Base-by-base conservation (phyloP, 1,140 invertebrate species). In the Ceratosolen fusciceps region DNA sequence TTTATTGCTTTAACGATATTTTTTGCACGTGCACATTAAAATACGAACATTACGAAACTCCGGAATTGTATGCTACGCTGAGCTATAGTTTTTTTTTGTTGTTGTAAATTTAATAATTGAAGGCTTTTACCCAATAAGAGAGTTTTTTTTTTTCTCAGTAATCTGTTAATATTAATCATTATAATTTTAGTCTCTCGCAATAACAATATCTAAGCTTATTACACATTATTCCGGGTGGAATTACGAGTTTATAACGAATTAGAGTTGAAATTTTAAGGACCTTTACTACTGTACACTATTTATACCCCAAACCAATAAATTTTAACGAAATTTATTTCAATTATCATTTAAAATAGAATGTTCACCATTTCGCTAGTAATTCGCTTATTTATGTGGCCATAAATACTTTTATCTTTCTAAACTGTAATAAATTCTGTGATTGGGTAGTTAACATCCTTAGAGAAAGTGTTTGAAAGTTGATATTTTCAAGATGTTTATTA, bases 81-180 rank as follows among this genome's bases (percentile, higher is more conserved):
- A 5, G 12, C 5, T 12, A 43, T 43, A 54, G 39, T 71, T 60
- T 62, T 60, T 24, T 60, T 71, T n/a, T n/a, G n/a, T n/a, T 26
- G 43, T 56, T 71, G 76, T 49, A 76, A 60, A 75, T 29, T n/a
- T 71, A 74, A 54, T 75, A 21, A 65, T 31, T 24, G 29, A 26
- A 2, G 24, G 2, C 26, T 65, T 52, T 34, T 52, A 49, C 2
- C 37, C 2, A 52, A 75, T 75, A 65, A 5, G 49, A 43, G 29
- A 65, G 34, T 65, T 75, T 52, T 24, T 26, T 47, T 24, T 26
- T 47, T 39, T 21, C 10, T 47, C 16, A 43, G 47, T 47, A 37
- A 19, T 37, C 21, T 9, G 10, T 47, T 47, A 26, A 68, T 47
- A 26, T 2, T 68, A 14, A 43, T 21, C 26, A 29, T 70, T 26